phyloP scores from a whole-genome alignment of 2,797 vertebrate species.

The Enteromius anoplus region DNA sequence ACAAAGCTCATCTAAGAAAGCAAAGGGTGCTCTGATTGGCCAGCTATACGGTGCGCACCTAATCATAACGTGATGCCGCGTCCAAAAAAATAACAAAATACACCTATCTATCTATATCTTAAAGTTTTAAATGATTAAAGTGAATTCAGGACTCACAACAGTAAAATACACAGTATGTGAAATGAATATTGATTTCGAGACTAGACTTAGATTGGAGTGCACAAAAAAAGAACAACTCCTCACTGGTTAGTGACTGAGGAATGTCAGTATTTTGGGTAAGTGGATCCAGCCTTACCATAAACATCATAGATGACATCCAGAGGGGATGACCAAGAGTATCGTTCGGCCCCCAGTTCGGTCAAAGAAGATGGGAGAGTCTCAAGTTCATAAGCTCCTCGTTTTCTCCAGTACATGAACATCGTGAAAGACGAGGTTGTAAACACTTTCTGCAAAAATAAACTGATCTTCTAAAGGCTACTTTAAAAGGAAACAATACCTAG shows the following conservation, averaged over 20 bases:
- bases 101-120: too few relatives aligned
- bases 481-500: slow-evolving; percentile 10
- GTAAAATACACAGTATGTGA: too few relatives aligned
- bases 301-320: slow-evolving; percentile 85
- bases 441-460: slow-evolving; percentile 6
- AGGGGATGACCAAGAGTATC: slow-evolving; percentile 89
- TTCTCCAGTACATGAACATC: slow-evolving; percentile 96
- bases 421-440: slow-evolving; percentile 1
- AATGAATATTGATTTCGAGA: too few relatives aligned
- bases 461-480: slow-evolving; percentile 21
- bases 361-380: slow-evolving; percentile 79
- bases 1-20: too few relatives aligned
- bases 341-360: slow-evolving; percentile 73
- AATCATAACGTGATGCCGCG: too few relatives aligned
- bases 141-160: too few relatives aligned
- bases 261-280: slow-evolving; percentile 35
- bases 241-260: not conserved
- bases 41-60: too few relatives aligned
- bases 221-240: not conserved
- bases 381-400: slow-evolving; percentile 88
- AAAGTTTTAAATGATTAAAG: too few relatives aligned
- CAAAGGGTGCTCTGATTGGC: too few relatives aligned
- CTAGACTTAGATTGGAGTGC: not conserved
- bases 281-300: slow-evolving; percentile 79
- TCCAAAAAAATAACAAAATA: not conserved